Evolutionary conservation across 1,140 invertebrate genomes (phyloP).

Genomic region (Hydropsyche tenuis): DNA sequence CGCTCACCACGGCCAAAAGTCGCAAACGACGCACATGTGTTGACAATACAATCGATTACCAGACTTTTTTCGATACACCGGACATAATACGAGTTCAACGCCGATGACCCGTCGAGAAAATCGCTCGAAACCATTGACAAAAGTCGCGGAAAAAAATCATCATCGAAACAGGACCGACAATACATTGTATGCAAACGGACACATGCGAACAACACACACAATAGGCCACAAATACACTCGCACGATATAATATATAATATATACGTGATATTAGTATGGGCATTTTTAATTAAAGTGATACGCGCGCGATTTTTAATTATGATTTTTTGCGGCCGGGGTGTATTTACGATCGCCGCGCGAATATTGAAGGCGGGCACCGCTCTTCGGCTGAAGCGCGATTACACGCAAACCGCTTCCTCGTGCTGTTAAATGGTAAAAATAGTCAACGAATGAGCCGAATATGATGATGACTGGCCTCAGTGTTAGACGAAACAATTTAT

Average conservation of each 20-base stretch:
- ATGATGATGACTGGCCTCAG: not conserved
- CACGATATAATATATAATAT: slow-evolving; percentile 34
- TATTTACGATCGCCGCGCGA: slow-evolving; percentile 39
- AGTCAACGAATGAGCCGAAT: not conserved
- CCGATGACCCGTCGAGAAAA: no score
- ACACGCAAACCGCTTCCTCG: slow-evolving; percentile 3
- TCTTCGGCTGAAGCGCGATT: not conserved
- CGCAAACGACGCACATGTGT: slow-evolving; percentile 37
- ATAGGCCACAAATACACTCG: not conserved
- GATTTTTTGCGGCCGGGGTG: slow-evolving; percentile 44
- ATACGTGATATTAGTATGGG: slow-evolving; percentile 15
- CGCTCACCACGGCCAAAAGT: slow-evolving; percentile 26
- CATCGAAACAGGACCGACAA: not conserved
- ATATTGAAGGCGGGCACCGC: slow-evolving; percentile 10
- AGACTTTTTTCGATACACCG: not conserved
- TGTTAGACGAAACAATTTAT: slow-evolving; percentile 15
- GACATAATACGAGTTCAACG: not conserved
- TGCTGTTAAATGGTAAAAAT: not conserved
- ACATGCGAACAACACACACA: no score
- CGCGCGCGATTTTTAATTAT: slow-evolving; percentile 51
- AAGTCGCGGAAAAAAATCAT: no score
- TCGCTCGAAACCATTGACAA: no score
- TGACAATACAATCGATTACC: slow-evolving; percentile 13
- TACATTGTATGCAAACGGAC: no score
- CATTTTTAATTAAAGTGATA: slow-evolving; percentile 50